Conservation (phyloP, 2,113 vertebrate genomes). For the Ploceus nigricollis region DNA sequence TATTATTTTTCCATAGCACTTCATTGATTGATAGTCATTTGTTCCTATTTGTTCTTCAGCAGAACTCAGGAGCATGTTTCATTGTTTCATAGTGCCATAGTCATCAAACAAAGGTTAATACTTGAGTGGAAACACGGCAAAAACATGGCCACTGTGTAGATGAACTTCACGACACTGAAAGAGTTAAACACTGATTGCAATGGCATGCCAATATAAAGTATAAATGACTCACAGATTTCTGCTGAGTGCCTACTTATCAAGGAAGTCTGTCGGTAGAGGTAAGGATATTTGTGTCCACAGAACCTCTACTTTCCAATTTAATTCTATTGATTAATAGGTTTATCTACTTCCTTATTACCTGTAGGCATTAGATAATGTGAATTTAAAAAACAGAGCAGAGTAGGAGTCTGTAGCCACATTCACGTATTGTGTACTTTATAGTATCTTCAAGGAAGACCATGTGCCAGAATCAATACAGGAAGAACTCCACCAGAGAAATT, state of each 20-base stretch:
- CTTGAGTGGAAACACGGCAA: not conserved
- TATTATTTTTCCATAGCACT: not conserved
- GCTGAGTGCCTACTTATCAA: not conserved
- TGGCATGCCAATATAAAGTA: not conserved
- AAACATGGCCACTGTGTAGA: not conserved
- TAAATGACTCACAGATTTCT: not conserved
- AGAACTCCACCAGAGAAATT: not conserved
- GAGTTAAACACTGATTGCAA: not conserved
- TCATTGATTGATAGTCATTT: not conserved
- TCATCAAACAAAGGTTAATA: not conserved
- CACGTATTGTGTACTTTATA: not conserved
- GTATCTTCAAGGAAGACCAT: not conserved
- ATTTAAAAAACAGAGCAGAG: not conserved
- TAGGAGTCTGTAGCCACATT: not conserved
- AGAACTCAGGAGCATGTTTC: not conserved
- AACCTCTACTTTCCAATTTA: conserved; percentile 29
- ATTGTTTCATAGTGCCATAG: not conserved
- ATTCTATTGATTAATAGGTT: conserved; percentile 42
- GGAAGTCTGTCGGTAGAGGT: not conserved
- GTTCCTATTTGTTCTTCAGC: not conserved
- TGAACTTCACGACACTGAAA: not conserved
- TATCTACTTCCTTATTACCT: conserved; percentile 37
- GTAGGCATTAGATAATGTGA: conserved; percentile 14
- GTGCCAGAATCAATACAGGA: not conserved
- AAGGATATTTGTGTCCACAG: conserved; percentile 12